Evolutionary conservation across 2,797 vertebrate genomes (phyloP).

Genomic region (Gallinago nigripennis): DNA sequence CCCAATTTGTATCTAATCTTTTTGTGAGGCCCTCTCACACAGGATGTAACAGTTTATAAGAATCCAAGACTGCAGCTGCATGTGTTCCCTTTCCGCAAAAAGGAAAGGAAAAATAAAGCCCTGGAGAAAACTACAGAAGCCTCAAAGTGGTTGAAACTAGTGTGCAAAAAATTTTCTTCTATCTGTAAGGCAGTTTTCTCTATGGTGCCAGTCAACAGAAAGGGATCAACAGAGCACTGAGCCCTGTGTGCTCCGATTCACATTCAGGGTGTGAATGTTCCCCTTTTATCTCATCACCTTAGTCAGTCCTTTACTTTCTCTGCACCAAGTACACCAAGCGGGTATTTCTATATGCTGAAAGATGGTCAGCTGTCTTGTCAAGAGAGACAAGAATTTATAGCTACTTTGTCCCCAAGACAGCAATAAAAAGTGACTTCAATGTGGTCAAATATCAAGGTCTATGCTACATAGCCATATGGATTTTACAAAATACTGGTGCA

Average conservation of each 20-base stretch:
- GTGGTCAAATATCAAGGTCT: background rate
- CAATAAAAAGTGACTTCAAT: background rate
- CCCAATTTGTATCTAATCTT: background rate
- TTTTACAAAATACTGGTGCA: background rate
- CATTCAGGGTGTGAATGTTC: background rate
- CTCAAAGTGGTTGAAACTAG: accelerated
- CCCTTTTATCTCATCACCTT: background rate
- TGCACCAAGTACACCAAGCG: background rate
- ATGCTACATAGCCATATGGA: accelerated
- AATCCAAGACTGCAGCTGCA: background rate
- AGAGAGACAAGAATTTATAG: background rate
- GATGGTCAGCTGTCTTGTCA: background rate
- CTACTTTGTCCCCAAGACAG: background rate
- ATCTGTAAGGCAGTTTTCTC: background rate
- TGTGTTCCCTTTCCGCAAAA: background rate
- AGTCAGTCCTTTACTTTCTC: background rate
- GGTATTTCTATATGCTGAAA: accelerated
- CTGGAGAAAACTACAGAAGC: background rate
- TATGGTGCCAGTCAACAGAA: background rate
- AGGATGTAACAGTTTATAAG: background rate
- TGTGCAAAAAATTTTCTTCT: accelerated
- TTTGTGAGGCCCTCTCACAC: background rate
- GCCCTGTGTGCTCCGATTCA: background rate
- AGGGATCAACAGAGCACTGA: background rate
- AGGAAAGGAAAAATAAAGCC: background rate